These are phyloP conservation scores for Sinotaia quadrata DNA, from an alignment of 2,888 invertebrate species.

Conservation along the genomic window DNA sequence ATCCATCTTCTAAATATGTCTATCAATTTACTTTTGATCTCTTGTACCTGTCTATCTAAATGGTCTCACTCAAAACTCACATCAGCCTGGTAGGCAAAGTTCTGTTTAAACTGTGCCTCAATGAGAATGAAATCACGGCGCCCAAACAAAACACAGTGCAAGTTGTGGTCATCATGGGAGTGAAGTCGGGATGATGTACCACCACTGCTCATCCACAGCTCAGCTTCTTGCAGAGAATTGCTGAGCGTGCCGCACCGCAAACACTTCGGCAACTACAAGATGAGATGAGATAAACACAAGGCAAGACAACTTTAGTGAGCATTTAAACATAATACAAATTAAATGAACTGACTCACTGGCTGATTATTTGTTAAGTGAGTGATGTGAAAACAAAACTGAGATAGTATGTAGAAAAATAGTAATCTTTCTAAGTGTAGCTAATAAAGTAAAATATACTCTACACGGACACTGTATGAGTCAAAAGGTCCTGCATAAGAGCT, in stretches of 20 bases:
- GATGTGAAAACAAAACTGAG: too few relatives aligned
- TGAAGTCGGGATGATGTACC: slow-evolving; percentile 68
- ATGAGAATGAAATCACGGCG: slow-evolving; percentile 72
- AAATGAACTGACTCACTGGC: too few relatives aligned
- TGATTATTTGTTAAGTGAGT: too few relatives aligned
- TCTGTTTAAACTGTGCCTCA: slow-evolving; percentile 54
- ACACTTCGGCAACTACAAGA: slow-evolving; percentile 59
- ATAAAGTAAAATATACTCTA: too few relatives aligned
- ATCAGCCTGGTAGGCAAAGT: slow-evolving; percentile 51
- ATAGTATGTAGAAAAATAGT: too few relatives aligned
- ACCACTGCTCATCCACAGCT: slow-evolving; percentile 71
- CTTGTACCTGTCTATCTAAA: too few relatives aligned
- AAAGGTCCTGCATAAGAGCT: too few relatives aligned
- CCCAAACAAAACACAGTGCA: slow-evolving; percentile 71
- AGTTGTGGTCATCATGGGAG: slow-evolving; percentile 69
- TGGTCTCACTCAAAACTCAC: slow-evolving; percentile 43
- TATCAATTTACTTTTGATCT: too few relatives aligned
- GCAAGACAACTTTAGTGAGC: neutral
- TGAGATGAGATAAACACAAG: neutral
- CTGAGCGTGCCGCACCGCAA: slow-evolving; percentile 64
- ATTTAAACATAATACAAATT: too few relatives aligned
- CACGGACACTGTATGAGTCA: too few relatives aligned
- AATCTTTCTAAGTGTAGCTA: too few relatives aligned
- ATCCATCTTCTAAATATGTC: too few relatives aligned
- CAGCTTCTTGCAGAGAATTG: slow-evolving; percentile 62